Base-by-base conservation (phyloP, 2,797 vertebrate species). In the Brachyrhaphis roseni region DNA sequence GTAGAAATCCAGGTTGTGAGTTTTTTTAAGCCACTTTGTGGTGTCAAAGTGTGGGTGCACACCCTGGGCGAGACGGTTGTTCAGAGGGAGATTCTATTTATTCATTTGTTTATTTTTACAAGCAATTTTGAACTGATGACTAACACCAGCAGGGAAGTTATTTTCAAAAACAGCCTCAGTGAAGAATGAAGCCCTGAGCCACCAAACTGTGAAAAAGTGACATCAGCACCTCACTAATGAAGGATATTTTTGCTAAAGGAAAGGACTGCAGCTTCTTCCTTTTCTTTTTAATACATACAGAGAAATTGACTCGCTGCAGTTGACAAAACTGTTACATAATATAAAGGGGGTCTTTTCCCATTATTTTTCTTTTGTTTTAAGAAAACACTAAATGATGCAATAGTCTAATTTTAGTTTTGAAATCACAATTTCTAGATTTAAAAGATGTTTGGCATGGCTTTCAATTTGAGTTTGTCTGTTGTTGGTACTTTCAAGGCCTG, bases 51-150 rank as follows among this genome's bases (percentile, higher is more conserved):
- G 36, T 68, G 36, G 64, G 36, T 26, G 64, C 64, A 39, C 10
- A 41, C 36, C 36, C 20, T 41, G 36, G 59, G 31, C 8, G 31
- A 36, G 59, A 4, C 1, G 16, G 59, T 18, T 64, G 62, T 64
- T 36, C 31, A 36, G 31, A 31, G 12, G 12, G 23, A 70, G 39
- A 43, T 70, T 70, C 26, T 70, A 70, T 45, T 70, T 68, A 68
- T 68, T 70, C 39, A n/a, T 70, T 43, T 43, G 66, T 70, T 45
- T 70, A 70, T 70, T 70, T 70, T 70, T 23, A 41, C 64, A 68
- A 41, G 64, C 36, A 16, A 39, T 68, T 41, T 68, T 45, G 66
- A 70, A 70, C 39, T 70, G 23, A 45, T 70, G 66, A 70, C 41
- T 70, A 70, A 70, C 41, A n/a, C 11, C 8, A n/a, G 41, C 39